These are phyloP conservation scores for Ceratothoa steindachneri DNA, from an alignment of 2,888 invertebrate genomes.

Conservation along the genomic window DNA sequence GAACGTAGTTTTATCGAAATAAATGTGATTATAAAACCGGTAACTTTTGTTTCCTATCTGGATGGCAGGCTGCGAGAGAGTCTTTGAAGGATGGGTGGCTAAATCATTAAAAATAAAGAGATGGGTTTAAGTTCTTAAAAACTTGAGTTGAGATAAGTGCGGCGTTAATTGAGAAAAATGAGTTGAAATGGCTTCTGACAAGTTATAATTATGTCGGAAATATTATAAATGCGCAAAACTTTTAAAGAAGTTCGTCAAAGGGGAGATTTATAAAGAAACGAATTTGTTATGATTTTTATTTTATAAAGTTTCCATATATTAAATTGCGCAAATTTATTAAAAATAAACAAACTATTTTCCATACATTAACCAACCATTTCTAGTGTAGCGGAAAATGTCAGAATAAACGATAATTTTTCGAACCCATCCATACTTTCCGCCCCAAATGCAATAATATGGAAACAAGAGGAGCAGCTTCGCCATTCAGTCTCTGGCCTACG, in stretches of 20 bases:
- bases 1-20: neutral
- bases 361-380: too few species aligned
- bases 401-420: too few species aligned
- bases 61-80: neutral
- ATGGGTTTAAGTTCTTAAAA: neutral
- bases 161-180: neutral
- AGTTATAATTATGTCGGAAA: neutral
- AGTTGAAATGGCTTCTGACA: neutral
- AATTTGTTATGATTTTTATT: neutral
- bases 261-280: neutral
- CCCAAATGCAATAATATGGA: too few species aligned
- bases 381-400: too few species aligned
- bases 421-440: too few species aligned
- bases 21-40: neutral
- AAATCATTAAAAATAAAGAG: neutral
- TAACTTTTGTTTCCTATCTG: neutral
- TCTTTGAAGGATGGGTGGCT: neutral
- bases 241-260: neutral
- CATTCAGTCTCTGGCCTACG: too few species aligned
- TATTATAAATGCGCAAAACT: neutral
- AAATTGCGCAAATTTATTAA: too few species aligned
- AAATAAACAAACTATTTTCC: too few species aligned
- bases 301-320: neutral
- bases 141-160: neutral
- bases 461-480: too few species aligned